A percentile compares a stretch with the other conserved stretches of the same genome.
Evolutionary conservation across 1,140 invertebrate genomes (phyloP).

Genomic region (Vanessa tameamea): DNA sequence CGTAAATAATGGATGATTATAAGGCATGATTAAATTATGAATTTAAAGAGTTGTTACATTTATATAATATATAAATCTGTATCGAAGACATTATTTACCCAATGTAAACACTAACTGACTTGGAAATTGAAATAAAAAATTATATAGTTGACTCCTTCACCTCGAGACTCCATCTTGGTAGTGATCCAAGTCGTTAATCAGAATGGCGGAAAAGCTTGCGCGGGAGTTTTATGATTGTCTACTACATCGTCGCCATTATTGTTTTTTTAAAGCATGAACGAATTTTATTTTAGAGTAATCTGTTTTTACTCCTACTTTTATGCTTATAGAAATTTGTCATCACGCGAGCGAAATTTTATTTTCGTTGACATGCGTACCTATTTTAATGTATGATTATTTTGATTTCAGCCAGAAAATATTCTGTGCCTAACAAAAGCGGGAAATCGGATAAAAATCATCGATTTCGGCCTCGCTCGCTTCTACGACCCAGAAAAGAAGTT

Average conservation of each 20-base stretch:
- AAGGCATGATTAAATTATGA: too few species aligned
- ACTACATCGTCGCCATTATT: constrained; percentile 41
- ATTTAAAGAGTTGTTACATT: too few species aligned
- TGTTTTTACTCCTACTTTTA: constrained; percentile 18
- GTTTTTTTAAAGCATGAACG: constrained; percentile 40
- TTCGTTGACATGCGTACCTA: neutral
- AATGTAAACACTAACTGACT: constrained; percentile 1
- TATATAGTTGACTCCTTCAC: constrained; percentile 27
- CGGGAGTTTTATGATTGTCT: constrained; percentile 70
- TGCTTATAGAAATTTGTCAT: constrained; percentile 11
- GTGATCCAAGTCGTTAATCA: constrained; percentile 68
- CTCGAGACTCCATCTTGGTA: constrained; percentile 50
- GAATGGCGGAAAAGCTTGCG: constrained; percentile 64
- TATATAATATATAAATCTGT: neutral
- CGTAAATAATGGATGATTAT: too few species aligned
- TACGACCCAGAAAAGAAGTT: constrained; percentile 96
- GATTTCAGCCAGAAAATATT: constrained; percentile 96
- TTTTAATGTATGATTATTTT: constrained; percentile 31
- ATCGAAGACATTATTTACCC: neutral
- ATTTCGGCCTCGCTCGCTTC: constrained; percentile 96
- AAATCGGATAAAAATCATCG: constrained; percentile 98
- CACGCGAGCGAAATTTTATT: neutral
- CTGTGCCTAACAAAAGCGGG: constrained; percentile 96
- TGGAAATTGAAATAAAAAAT: constrained; percentile 2
- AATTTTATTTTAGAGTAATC: constrained; percentile 24